These are phyloP conservation scores for Temnothorax unifasciatus DNA, from an alignment of 2,888 invertebrate genomes.

Conservation along the genomic window DNA sequence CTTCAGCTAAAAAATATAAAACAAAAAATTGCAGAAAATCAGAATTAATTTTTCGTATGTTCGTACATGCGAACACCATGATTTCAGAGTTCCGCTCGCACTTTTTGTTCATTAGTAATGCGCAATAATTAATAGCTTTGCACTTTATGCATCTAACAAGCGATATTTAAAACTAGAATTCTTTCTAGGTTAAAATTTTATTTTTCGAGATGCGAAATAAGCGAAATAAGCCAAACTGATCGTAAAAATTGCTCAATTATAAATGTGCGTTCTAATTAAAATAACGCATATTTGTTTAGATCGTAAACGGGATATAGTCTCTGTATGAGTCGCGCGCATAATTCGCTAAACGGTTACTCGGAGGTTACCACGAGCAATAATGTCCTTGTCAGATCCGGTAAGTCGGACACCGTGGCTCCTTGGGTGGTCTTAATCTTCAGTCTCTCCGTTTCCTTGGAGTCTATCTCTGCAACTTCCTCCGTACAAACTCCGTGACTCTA, in stretches of 20 bases:
- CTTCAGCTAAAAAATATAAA: background rate
- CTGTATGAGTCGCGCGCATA: slow-evolving; percentile 11
- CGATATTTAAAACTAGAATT: background rate
- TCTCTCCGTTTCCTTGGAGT: slow-evolving; percentile 19
- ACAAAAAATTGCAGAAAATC: background rate
- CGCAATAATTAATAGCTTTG: background rate
- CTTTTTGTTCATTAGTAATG: background rate
- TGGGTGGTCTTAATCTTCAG: slow-evolving; percentile 54
- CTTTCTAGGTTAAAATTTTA: background rate
- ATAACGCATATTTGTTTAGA: background rate
- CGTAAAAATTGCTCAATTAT: background rate
- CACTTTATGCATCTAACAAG: background rate
- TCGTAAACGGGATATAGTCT: background rate
- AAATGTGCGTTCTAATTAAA: slow-evolving; percentile 17
- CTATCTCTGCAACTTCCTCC: slow-evolving; percentile 22
- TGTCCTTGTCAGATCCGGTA: slow-evolving; percentile 49
- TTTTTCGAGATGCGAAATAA: background rate
- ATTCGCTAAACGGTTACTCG: slow-evolving; percentile 41
- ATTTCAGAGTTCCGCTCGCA: background rate
- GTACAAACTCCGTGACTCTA: slow-evolving; percentile 18
- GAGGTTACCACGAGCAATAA: slow-evolving; percentile 37
- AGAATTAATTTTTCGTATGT: background rate
- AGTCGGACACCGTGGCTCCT: slow-evolving; percentile 47
- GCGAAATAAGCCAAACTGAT: background rate
- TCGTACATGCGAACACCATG: background rate